Percentiles rank a stretch among this genome's conserved stretches.
phyloP scores from a whole-genome alignment of 2,888 invertebrate species.

The Linnaemya tessellans region DNA sequence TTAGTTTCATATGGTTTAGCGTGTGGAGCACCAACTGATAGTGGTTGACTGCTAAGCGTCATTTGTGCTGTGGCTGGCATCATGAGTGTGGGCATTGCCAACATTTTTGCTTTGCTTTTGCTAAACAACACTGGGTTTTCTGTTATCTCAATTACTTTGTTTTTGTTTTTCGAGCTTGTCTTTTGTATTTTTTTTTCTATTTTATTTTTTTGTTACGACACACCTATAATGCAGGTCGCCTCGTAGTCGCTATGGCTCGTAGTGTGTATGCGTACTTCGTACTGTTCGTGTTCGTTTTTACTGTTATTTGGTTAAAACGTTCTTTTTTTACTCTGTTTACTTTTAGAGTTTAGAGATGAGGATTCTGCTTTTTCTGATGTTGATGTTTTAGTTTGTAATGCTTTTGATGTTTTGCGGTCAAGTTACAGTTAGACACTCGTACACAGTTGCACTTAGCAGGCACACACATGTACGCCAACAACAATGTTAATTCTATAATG shows the following conservation, averaged over 20 bases:
- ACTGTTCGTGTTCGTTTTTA: neutral
- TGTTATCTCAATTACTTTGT: conserved; percentile 24
- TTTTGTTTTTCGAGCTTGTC: no score
- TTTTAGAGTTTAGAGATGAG: conserved; percentile 48
- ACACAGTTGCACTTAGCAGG: conserved; percentile 20
- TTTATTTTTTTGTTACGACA: conserved; percentile 4
- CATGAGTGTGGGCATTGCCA: conserved; percentile 84
- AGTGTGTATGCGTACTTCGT: neutral
- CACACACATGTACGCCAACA: conserved; percentile 11
- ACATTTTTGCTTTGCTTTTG: conserved; percentile 78
- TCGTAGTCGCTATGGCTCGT: neutral
- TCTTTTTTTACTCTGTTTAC: conserved; percentile 37
- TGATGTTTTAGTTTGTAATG: conserved; percentile 66
- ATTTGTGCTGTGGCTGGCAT: conserved; percentile 84
- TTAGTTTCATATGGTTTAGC: conserved; percentile 83
- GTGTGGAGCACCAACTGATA: conserved; percentile 82
- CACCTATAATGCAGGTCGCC: conserved; percentile 18
- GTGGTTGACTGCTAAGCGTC: conserved; percentile 83
- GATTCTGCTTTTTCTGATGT: conserved; percentile 53
- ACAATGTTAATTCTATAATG: conserved; percentile 65
- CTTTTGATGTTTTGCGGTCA: conserved; percentile 72
- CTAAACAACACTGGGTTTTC: conserved; percentile 53
- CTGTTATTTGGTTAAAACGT: conserved; percentile 52
- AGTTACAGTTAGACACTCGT: conserved; percentile 65
- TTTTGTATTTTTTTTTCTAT: conserved; percentile 16